A percentile compares a stretch with the other conserved stretches of the same genome.
Conservation (phyloP, 2,797 vertebrate species). For the Fistularia tabacaria region DNA sequence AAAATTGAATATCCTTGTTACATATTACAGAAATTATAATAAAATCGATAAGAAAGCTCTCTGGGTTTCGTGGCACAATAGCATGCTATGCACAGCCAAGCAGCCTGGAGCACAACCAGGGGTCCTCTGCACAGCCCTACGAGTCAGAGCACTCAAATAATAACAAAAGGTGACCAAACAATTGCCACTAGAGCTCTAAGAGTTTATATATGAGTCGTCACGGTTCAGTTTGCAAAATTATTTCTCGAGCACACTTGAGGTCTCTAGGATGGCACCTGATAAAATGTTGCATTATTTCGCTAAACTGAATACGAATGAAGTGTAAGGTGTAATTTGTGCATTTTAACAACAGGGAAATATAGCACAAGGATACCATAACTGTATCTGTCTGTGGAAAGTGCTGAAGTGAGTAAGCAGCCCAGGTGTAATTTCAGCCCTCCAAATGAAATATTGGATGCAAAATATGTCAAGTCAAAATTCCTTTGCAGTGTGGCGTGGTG, state of each 20-base stretch:
- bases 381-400: constrained; percentile 28
- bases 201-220: constrained; percentile 25
- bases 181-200: constrained; percentile 32
- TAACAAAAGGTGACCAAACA: constrained; percentile 40
- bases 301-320: background rate
- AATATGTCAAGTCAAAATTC: constrained; percentile 65
- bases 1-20: background rate
- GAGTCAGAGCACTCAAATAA: constrained; percentile 16
- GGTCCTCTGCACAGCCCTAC: constrained; percentile 29
- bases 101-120: constrained; percentile 49
- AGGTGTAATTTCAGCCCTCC: constrained; percentile 62
- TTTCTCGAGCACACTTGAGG: constrained; percentile 19
- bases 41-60: constrained; percentile 10
- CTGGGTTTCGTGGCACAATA: constrained; percentile 6
- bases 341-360: constrained; percentile 15
- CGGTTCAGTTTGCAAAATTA: constrained; percentile 13
- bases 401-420: constrained; percentile 42
- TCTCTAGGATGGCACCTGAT: constrained; percentile 11
- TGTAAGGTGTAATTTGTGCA: constrained; percentile 5
- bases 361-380: constrained; percentile 22
- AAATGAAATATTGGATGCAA: constrained; percentile 70
- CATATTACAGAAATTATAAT: constrained; percentile 12
- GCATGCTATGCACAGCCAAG: constrained; percentile 23
- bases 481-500: constrained; percentile 19
- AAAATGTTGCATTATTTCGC: background rate